Evolutionary conservation across 2,113 vertebrate species (phyloP).

Genomic region (Notothenia coriiceps): DNA sequence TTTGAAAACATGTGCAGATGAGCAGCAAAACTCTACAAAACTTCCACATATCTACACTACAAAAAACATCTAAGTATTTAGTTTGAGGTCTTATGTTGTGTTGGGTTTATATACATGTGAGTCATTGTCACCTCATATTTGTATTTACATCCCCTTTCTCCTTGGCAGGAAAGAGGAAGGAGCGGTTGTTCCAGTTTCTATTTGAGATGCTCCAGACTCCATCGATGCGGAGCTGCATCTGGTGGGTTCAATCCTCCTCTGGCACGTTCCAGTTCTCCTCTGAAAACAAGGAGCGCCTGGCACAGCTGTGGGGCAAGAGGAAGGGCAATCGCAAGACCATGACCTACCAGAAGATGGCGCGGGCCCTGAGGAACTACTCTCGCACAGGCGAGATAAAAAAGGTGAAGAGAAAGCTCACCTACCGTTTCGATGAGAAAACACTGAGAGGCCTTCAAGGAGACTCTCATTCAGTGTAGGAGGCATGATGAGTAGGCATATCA

Average conservation of each 20-base stretch:
- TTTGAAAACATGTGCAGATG: neutral
- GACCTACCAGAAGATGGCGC: slow-evolving; percentile 89
- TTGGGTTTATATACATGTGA: neutral
- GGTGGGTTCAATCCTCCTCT: slow-evolving; percentile 85
- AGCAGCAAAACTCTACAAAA: neutral
- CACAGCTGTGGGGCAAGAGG: slow-evolving; percentile 84
- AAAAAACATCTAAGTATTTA: neutral
- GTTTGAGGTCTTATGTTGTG: neutral
- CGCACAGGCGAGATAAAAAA: slow-evolving; percentile 86
- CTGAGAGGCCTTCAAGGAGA: slow-evolving; percentile 78
- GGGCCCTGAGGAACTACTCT: slow-evolving; percentile 85
- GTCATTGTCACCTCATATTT: slow-evolving; percentile 19
- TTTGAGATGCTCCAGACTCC: slow-evolving; percentile 87
- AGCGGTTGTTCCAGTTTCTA: slow-evolving; percentile 88
- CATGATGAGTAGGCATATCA: neutral
- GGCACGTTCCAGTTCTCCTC: slow-evolving; percentile 89
- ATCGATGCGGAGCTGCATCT: slow-evolving; percentile 86
- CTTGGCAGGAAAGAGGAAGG: slow-evolving; percentile 84
- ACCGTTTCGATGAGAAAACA: slow-evolving; percentile 83
- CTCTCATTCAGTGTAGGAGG: slow-evolving; percentile 26
- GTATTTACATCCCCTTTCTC: slow-evolving; percentile 29
- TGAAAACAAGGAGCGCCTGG: slow-evolving; percentile 87
- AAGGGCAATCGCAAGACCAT: slow-evolving; percentile 89
- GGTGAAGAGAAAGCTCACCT: slow-evolving; percentile 87
- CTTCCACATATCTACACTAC: neutral